phyloP scores from a whole-genome alignment of 2,797 vertebrate species.

The Craterocephalus amniculus region DNA sequence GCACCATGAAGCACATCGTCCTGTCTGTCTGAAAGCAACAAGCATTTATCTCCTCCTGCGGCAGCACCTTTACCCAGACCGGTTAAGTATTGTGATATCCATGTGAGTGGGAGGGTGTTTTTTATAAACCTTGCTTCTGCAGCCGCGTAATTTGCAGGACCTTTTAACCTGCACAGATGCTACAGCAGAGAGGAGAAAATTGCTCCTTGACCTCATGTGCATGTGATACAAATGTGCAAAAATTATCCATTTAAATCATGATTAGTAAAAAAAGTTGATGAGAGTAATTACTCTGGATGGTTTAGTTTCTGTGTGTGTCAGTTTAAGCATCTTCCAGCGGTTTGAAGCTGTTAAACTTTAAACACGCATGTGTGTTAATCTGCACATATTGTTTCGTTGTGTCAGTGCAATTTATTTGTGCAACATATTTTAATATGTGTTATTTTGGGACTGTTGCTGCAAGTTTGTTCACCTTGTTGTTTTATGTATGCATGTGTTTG shows the following conservation, averaged over 20 bases:
- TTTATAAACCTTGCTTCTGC: no score
- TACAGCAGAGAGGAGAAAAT: background rate
- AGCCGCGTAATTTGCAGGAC: background rate
- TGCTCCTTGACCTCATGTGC: background rate
- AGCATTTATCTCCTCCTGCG: background rate
- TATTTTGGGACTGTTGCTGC: slow-evolving; percentile 26
- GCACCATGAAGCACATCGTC: no score
- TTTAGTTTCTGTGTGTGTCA: background rate
- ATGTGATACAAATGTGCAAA: background rate
- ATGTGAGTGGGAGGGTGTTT: background rate
- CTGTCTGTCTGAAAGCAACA: background rate
- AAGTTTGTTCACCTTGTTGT: slow-evolving; percentile 35
- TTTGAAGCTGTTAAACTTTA: background rate
- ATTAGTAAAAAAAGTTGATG: background rate
- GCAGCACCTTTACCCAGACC: background rate
- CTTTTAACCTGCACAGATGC: background rate
- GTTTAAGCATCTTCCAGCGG: slow-evolving; percentile 3
- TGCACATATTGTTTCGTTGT: slow-evolving; percentile 29
- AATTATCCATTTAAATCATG: background rate
- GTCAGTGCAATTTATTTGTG: slow-evolving; percentile 4
- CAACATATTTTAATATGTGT: slow-evolving; percentile 33
- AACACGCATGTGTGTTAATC: slow-evolving; percentile 1
- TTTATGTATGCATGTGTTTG: slow-evolving; percentile 23
- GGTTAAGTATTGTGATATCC: background rate
- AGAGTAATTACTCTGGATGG: background rate